Conservation (phyloP, 2,797 vertebrate species). For the Rhyacichthys aspro region DNA sequence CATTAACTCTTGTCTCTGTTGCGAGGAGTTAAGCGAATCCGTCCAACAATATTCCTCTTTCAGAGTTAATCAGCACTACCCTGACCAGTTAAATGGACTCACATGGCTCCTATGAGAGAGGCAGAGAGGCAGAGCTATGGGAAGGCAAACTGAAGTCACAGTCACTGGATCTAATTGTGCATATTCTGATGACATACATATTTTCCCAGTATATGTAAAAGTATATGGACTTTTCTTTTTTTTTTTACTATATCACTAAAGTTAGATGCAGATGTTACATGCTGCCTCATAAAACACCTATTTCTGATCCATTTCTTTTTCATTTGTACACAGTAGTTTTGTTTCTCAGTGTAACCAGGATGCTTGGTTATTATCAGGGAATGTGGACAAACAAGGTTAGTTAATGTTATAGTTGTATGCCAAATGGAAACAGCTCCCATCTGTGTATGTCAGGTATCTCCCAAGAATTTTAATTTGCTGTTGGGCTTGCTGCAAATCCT, state of each 20-base stretch:
- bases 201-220: conserved; percentile 16
- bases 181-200: conserved; percentile 40
- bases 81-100: conserved; percentile 78
- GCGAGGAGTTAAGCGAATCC: conserved; percentile 43
- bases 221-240: neutral
- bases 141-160: conserved; percentile 44
- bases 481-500: neutral
- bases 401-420: conserved; percentile 20
- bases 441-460: conserved; percentile 46
- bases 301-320: neutral
- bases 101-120: conserved; percentile 71
- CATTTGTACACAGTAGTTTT: conserved; percentile 1
- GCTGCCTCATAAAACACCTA: neutral
- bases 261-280: neutral
- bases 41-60: conserved; percentile 72
- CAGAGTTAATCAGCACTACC: conserved; percentile 71
- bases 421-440: neutral
- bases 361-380: conserved; percentile 49
- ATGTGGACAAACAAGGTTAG: conserved; percentile 60
- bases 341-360: conserved; percentile 25
- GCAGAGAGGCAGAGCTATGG: conserved; percentile 31
- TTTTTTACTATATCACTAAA: neutral
- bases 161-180: conserved; percentile 43
- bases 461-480: conserved; percentile 21
- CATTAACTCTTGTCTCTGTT: conserved; percentile 19